phyloP scores from a whole-genome alignment of 2,113 vertebrate genomes.

The Lontra canadensis region DNA sequence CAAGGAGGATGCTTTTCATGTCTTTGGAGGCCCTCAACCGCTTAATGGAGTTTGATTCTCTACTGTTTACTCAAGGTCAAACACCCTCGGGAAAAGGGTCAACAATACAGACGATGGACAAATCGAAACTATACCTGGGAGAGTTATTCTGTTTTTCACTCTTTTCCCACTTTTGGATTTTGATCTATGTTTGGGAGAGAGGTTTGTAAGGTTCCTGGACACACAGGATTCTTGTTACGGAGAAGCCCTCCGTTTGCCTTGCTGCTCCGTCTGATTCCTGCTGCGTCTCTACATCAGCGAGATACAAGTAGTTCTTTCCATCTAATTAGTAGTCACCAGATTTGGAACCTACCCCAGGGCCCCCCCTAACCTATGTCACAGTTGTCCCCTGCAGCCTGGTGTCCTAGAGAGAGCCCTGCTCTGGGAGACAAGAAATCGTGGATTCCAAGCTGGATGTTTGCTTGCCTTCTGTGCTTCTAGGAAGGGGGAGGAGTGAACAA shows the following conservation, averaged over 20 bases:
- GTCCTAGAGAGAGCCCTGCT: not conserved
- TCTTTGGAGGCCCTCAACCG: not conserved
- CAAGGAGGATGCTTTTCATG: not conserved
- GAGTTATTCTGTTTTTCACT: not conserved
- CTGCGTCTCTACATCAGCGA: not conserved
- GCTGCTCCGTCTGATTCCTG: not conserved
- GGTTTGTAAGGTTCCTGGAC: not conserved
- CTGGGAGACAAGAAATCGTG: not conserved
- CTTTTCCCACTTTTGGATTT: not conserved
- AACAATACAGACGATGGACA: rapidly evolving
- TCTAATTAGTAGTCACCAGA: not conserved
- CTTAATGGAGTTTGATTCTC: not conserved
- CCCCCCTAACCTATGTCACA: not conserved
- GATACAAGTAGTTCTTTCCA: not conserved
- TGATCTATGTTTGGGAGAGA: not conserved
- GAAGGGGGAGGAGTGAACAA: rapidly evolving
- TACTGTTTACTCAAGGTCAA: not conserved
- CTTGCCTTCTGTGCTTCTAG: rapidly evolving
- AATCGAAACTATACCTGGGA: rapidly evolving
- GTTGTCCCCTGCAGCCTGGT: not conserved
- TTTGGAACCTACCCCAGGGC: rapidly evolving
- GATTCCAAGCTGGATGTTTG: not conserved
- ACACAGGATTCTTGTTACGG: rapidly evolving
- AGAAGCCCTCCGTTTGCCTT: not conserved
- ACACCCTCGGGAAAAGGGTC: too few relatives aligned